Conservation (phyloP, 2,113 vertebrate genomes). For the Setophaga kirtlandii region DNA sequence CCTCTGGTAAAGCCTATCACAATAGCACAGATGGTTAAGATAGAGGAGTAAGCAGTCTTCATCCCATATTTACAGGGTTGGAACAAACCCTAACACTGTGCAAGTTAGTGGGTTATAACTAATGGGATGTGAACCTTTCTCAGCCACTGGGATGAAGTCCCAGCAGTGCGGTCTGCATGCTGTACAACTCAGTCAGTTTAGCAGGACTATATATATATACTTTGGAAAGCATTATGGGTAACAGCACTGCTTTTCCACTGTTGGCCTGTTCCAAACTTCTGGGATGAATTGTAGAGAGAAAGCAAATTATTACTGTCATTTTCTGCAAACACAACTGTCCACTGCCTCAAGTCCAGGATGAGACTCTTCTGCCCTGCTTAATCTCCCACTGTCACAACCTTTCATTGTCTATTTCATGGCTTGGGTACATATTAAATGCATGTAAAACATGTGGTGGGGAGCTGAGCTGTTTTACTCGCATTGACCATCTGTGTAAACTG, state of each 20-base stretch:
- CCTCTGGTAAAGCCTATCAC: background rate
- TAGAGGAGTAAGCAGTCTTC: background rate
- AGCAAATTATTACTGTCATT: conserved; percentile 2
- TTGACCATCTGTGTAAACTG: background rate
- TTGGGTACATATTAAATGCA: background rate
- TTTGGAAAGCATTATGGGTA: background rate
- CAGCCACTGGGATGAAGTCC: background rate
- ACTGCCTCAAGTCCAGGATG: background rate
- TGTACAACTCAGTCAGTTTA: background rate
- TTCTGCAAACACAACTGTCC: background rate
- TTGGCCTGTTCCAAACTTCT: background rate
- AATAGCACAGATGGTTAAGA: background rate
- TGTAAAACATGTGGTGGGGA: background rate
- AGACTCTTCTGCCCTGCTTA: background rate
- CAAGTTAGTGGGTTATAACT: background rate
- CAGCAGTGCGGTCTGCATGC: background rate
- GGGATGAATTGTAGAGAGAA: background rate
- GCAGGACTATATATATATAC: background rate
- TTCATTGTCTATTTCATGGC: background rate
- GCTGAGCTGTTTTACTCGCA: background rate
- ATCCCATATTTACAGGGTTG: background rate
- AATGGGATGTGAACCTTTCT: background rate
- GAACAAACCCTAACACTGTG: background rate
- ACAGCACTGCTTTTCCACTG: background rate
- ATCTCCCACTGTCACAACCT: background rate